Base-by-base conservation (phyloP, 2,797 vertebrate species). In the Micromesistius poutassou region DNA sequence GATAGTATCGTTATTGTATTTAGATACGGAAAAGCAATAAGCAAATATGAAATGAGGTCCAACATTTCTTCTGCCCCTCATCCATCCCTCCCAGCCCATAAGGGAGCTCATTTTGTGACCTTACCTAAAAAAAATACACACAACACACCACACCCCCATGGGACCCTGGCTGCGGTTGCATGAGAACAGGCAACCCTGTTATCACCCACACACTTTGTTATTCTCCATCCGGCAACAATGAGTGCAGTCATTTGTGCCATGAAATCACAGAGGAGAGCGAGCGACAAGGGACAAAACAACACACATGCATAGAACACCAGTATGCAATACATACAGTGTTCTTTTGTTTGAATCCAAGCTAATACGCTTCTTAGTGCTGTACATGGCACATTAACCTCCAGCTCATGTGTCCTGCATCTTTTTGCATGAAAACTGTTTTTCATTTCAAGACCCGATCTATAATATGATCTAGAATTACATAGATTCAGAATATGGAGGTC, bases 181-280 rank as follows among this genome's bases (percentile, higher is more conserved):
- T 40, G 72, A 40, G 72, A 73, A 73, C 72, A 40, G 38, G 36
- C 72, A 36, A 73, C 33, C 36, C 35, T 72, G 71, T 36, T 22
- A 72, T 25, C 62, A 68, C n/a, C n/a, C 62, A 28, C 62, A 68
- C 62, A 68, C n/a, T 25, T 68, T 28, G 62, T 68, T 68, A 28
- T 68, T 68, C 62, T 28, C 62, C 55, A 25, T 62, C 6, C 22
- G 55, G 55, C 22, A 22, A 62, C 14, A 28, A 68, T 28, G 62
- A 68, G n/a, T 68, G 25, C 62, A 68, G 62, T 68, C 62, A 68
- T 68, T 68, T 68, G 62, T 68, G 55, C 22, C 62, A 28, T 68
- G 62, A 68, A 68, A 68, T 68, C 62, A 25, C 55, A 68, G n/a
- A 68, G 62, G 62, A 68, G 62, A 28, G 62, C 62, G 9, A n/a